Evolutionary conservation across 2,797 vertebrate genomes (phyloP).

Genomic region (Acrocephalus scirpaceus): DNA sequence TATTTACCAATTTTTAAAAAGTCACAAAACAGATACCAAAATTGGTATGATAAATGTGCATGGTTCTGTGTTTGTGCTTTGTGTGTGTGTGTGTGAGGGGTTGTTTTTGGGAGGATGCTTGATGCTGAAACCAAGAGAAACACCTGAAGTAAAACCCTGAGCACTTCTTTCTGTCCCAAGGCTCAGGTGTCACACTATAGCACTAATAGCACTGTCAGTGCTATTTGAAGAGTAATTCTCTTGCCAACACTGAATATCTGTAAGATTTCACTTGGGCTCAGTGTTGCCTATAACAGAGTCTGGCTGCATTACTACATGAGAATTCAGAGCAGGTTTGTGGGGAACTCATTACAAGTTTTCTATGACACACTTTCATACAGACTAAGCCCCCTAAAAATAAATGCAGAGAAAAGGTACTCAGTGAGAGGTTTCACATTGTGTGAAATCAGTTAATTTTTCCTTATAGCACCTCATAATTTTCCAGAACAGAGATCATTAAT

Average conservation of each 20-base stretch:
- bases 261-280: background rate
- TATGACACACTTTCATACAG: background rate
- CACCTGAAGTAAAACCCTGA: background rate
- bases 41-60: background rate
- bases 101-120: background rate
- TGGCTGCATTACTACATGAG: background rate
- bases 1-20: background rate
- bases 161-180: background rate
- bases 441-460: constrained; percentile 65
- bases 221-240: background rate
- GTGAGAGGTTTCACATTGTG: constrained; percentile 50
- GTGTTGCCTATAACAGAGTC: background rate
- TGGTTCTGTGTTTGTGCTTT: background rate
- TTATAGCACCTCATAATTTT: constrained; percentile 73
- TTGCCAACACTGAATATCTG: background rate
- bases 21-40: background rate
- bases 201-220: too few species aligned
- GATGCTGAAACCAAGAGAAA: background rate
- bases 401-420: background rate
- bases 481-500: constrained; percentile 69
- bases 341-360: background rate
- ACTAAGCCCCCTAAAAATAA: background rate
- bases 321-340: background rate
- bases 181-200: background rate
- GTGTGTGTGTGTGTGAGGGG: background rate